Conservation (phyloP, 2,888 invertebrate species). For the Lasioglossum calceatum region DNA sequence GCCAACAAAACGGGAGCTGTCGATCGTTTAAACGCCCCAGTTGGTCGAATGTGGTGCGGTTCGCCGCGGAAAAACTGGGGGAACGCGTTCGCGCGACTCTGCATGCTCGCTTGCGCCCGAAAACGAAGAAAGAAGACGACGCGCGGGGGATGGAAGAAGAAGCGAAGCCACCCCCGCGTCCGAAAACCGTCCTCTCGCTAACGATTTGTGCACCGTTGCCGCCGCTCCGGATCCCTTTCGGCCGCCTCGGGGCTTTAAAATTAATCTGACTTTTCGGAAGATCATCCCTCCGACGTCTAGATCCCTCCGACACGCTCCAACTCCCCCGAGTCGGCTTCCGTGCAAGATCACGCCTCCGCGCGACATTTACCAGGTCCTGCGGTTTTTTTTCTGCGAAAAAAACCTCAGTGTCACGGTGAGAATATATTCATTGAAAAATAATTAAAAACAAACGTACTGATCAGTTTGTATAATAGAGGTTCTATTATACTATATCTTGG, state of each 20-base stretch:
- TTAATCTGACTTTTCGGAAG: slow-evolving; percentile 35
- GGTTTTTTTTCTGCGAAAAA: not conserved
- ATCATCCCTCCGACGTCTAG: slow-evolving; percentile 20
- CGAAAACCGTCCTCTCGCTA: slow-evolving; percentile 34
- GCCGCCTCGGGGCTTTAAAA: slow-evolving; percentile 14
- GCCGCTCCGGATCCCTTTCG: not conserved
- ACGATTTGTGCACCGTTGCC: slow-evolving; percentile 36
- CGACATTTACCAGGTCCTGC: not conserved
- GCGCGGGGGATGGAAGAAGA: not conserved
- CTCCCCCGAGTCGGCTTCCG: not conserved
- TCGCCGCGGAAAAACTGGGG: not conserved
- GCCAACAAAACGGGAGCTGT: not conserved
- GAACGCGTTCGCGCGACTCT: slow-evolving; percentile 5
- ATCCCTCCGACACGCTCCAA: slow-evolving; percentile 5
- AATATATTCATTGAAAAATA: too few relatives aligned
- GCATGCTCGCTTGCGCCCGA: slow-evolving; percentile 1
- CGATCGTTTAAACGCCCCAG: slow-evolving; percentile 28
- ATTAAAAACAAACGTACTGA: too few relatives aligned
- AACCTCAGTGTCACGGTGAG: not conserved
- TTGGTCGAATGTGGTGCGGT: slow-evolving; percentile 6
- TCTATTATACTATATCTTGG: not conserved
- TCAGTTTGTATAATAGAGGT: not conserved
- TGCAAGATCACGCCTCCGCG: not conserved
- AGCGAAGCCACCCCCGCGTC: not conserved
- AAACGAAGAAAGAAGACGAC: slow-evolving; percentile 14